Base-by-base conservation (phyloP, 2,797 vertebrate species). In the Argentina silus region DNA sequence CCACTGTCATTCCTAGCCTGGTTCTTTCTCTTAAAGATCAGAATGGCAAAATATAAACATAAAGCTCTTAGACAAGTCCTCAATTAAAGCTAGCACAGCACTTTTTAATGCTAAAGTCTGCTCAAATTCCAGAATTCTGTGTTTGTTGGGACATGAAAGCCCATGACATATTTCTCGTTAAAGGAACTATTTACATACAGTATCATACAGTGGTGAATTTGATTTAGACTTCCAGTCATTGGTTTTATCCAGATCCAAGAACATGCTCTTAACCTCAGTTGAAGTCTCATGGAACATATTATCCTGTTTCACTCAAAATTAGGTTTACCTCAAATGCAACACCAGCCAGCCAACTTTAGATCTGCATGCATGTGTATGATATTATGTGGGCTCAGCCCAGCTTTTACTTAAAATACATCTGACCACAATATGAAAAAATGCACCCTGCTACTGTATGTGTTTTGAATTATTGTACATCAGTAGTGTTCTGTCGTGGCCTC, bases 231-330 rank as follows among this genome's bases (percentile, higher is more conserved):
- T 55, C 23, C 74, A 60, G 79, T 81, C 65, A 75, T 63, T 53
- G 6, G 65, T 69, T 72, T 81, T 78, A 78, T 80, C 70, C 15
- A 53, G 67, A 76, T 87, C 85, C 88, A 83, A 73, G 69, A 82
- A 81, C 77, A 79, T 71, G 78, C 81, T 85, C 82, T 88, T 15
- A 86, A 81, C 83, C 74, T 78, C 72, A 42, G 76, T 77, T 69
- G 63, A 68, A 75, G 76, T 78, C 81, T 86, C 73, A 78, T 86
- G 87, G 85, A 90, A 83, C 79, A 76, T 80, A 89, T 89, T 87
- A 91, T 86, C 82, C 78, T 74, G 84, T 90, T 91, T 86, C 84
- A 78, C 69, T 87, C 62, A 67, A 85, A 86, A 86, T 88, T 72
- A 76, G 75, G 77, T 88, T 90, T 81, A 77, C 83, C 86, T 86